Conservation (phyloP, 2,888 invertebrate genomes). For the Habroteleia sp. region DNA sequence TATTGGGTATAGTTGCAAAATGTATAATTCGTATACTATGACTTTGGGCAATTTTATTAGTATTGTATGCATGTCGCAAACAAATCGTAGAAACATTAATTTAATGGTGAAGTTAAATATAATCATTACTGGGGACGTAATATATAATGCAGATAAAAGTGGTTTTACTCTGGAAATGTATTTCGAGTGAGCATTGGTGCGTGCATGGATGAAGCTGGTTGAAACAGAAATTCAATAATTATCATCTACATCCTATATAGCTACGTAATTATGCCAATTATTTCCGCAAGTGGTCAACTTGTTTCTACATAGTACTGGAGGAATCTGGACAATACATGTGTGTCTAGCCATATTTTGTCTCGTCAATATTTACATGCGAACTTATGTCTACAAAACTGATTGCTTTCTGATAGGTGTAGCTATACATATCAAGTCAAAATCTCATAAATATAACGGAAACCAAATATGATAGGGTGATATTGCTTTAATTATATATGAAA, state of each 20-base stretch:
- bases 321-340: conserved; percentile 17
- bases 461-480: too few relatives aligned
- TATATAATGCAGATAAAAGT: conserved; percentile 39
- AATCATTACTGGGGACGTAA: conserved; percentile 12
- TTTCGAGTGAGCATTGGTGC: conserved; percentile 5
- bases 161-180: conserved; percentile 18
- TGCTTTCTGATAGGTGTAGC: too few relatives aligned
- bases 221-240: conserved; percentile 51
- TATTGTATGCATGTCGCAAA: too few relatives aligned
- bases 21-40: too few relatives aligned
- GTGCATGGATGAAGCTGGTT: conserved; percentile 10
- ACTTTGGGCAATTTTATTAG: too few relatives aligned
- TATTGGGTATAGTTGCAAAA: too few relatives aligned
- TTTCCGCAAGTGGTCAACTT: conserved; percentile 52
- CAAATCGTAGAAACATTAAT: conserved; percentile 31
- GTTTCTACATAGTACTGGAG: conserved; percentile 38
- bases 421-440: too few relatives aligned
- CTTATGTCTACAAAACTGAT: conserved; percentile 26
- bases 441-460: too few relatives aligned
- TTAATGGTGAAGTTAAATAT: conserved; percentile 15
- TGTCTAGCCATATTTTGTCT: conserved; percentile 3
- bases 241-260: conserved; percentile 27
- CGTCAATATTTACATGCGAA: conserved; percentile 35
- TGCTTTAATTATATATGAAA: too few relatives aligned
- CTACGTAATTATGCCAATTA: conserved; percentile 53